Conservation (phyloP, 2,113 vertebrate genomes). For the Percina caprodes region DNA sequence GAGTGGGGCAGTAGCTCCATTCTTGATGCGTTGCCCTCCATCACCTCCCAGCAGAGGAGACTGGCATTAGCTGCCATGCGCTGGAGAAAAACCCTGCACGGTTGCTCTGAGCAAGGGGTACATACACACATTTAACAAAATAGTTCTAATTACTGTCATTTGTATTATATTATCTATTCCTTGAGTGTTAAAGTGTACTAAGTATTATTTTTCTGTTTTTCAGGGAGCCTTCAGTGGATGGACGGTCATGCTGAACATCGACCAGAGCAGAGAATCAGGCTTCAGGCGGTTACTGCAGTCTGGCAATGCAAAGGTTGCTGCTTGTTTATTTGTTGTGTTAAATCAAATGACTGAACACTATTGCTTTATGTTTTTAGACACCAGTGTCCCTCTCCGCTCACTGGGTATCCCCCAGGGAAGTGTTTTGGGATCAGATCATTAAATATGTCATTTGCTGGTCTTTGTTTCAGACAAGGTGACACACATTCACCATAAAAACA, state of each 20-base stretch:
- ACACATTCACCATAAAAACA: not conserved
- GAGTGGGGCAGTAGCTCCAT: slow-evolving; percentile 95
- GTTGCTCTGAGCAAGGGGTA: slow-evolving; percentile 79
- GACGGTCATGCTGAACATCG: slow-evolving; percentile 96
- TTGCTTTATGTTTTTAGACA: not conserved
- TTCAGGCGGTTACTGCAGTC: slow-evolving; percentile 96
- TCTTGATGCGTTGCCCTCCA: slow-evolving; percentile 88
- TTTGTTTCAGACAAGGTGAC: not conserved
- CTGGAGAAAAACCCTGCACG: slow-evolving; percentile 92
- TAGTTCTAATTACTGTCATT: not conserved
- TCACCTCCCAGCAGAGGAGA: slow-evolving; percentile 90
- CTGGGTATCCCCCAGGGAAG: not conserved
- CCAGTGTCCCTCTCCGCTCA: not conserved
- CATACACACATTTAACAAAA: not conserved
- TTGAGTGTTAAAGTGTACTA: not conserved
- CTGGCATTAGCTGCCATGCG: slow-evolving; percentile 93
- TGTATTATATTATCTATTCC: not conserved
- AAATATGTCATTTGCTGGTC: not conserved
- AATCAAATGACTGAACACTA: not conserved
- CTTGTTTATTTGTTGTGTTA: slow-evolving; percentile 10
- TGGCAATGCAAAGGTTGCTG: slow-evolving; percentile 91
- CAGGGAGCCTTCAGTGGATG: slow-evolving; percentile 98
- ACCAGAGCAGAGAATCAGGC: slow-evolving; percentile 92
- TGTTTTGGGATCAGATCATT: not conserved
- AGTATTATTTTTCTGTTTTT: slow-evolving; percentile 7